Percentiles rank a stretch among this genome's conserved stretches.
phyloP scores from a whole-genome alignment of 2,113 vertebrate species.

The Ursus arctos region DNA sequence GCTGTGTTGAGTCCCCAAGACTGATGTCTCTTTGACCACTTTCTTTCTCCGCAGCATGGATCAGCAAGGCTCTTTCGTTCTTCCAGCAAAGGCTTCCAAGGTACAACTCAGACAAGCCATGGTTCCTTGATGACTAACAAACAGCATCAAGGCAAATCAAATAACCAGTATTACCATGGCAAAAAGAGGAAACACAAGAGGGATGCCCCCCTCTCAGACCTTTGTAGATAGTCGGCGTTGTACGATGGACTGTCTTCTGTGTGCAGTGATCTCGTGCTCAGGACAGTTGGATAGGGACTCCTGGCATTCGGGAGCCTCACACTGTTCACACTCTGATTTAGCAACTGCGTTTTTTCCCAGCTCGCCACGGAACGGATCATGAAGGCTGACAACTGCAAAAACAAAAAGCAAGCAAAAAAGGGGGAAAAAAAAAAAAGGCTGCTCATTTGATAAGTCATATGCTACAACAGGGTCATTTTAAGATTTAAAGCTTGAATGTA shows the following conservation, averaged over 20 bases:
- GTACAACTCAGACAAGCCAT: constrained; percentile 92
- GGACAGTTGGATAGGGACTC: constrained; percentile 88
- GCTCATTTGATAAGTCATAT: constrained; percentile 89
- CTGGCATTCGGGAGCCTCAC: constrained; percentile 87
- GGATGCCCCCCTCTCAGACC: constrained; percentile 93
- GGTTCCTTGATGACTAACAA: constrained; percentile 91
- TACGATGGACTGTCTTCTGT: constrained; percentile 86
- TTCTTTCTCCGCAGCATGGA: constrained; percentile 85
- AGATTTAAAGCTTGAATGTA: constrained; percentile 91
- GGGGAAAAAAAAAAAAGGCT: constrained; percentile 80
- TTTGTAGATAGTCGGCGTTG: constrained; percentile 95
- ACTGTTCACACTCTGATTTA: constrained; percentile 89
- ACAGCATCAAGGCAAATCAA: constrained; percentile 93
- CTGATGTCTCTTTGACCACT: neutral
- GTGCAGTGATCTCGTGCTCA: constrained; percentile 88
- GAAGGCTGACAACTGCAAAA: constrained; percentile 89
- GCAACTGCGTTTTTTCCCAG: constrained; percentile 91
- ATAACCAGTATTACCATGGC: constrained; percentile 94
- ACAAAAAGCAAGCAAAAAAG: constrained; percentile 53
- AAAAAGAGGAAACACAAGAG: constrained; percentile 98
- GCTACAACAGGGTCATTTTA: constrained; percentile 91
- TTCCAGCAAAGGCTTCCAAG: constrained; percentile 94
- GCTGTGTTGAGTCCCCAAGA: rapidly evolving
- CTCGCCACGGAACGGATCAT: constrained; percentile 91
- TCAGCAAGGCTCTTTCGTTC: constrained; percentile 91